These are phyloP conservation scores for Himantopus leucocephalus DNA, from an alignment of 2,113 vertebrate genomes.

Conservation along the genomic window DNA sequence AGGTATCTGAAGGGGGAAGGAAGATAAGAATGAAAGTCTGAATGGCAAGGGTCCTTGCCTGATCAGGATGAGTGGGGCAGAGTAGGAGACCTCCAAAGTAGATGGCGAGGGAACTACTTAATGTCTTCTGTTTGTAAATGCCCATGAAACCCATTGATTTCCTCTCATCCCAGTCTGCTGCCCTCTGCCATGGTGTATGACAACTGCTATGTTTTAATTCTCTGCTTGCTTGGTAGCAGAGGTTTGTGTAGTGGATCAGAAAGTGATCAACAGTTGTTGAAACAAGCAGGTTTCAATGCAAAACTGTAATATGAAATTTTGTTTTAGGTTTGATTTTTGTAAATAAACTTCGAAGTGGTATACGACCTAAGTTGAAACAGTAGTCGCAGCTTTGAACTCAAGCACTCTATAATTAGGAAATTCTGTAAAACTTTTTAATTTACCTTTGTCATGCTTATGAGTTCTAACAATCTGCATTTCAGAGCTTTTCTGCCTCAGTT, in stretches of 20 bases:
- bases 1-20: neutral
- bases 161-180: neutral
- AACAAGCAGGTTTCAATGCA: neutral
- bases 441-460: neutral
- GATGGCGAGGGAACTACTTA: neutral
- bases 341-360: neutral
- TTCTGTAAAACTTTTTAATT: neutral
- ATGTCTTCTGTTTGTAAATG: neutral
- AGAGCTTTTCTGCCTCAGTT: neutral
- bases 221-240: neutral
- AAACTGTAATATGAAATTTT: neutral
- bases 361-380: neutral
- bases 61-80: neutral
- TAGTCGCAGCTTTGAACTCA: neutral
- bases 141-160: neutral
- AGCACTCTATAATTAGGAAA: neutral
- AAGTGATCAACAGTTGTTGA: neutral
- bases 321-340: neutral
- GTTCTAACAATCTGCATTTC: neutral
- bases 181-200: neutral
- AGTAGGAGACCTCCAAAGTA: neutral
- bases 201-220: neutral
- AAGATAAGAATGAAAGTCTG: neutral
- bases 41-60: neutral
- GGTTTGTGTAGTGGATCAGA: neutral